A percentile compares a stretch with the other conserved stretches of the same genome.
These are phyloP conservation scores for Calidris pugnax DNA, from an alignment of 2,113 vertebrate genomes.

Conservation along the genomic window DNA sequence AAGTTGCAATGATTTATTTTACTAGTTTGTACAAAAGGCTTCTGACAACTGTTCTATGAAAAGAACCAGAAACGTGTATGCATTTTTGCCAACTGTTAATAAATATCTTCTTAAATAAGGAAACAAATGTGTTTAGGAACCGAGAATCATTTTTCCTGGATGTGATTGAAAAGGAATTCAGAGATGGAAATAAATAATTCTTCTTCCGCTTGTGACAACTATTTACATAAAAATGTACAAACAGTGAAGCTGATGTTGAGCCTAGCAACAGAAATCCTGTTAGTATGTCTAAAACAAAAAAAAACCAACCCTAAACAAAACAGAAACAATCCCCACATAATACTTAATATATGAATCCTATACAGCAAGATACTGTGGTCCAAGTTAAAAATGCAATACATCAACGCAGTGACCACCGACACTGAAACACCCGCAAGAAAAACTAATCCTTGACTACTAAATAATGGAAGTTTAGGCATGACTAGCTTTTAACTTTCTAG, in stretches of 20 bases:
- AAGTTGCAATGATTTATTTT: constrained; percentile 75
- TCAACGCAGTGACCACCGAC: background rate
- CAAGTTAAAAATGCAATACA: constrained; percentile 26
- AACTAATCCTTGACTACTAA: constrained; percentile 49
- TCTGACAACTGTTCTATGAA: constrained; percentile 63
- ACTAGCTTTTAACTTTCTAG: background rate
- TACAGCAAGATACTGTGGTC: constrained; percentile 28
- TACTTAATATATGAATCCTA: constrained; percentile 47
- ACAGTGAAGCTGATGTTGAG: constrained; percentile 54
- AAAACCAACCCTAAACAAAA: background rate
- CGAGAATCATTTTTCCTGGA: constrained; percentile 46
- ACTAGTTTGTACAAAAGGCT: constrained; percentile 73
- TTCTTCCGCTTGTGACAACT: constrained; percentile 73
- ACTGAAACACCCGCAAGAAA: background rate
- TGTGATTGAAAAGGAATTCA: constrained; percentile 50
- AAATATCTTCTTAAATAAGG: constrained; percentile 85
- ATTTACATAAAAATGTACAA: constrained; percentile 82
- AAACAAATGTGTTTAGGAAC: constrained; percentile 70
- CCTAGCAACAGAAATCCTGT: constrained; percentile 55
- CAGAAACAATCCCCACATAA: constrained; percentile 40
- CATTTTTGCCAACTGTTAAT: constrained; percentile 74
- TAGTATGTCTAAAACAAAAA: background rate
- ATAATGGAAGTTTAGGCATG: constrained; percentile 19
- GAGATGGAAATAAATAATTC: constrained; percentile 80
- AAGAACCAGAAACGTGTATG: constrained; percentile 62